Evolutionary conservation across 2,797 vertebrate genomes (phyloP), one percentile per base, ranked within the genome.

Genomic region (Miichthys miiuy): DNA sequence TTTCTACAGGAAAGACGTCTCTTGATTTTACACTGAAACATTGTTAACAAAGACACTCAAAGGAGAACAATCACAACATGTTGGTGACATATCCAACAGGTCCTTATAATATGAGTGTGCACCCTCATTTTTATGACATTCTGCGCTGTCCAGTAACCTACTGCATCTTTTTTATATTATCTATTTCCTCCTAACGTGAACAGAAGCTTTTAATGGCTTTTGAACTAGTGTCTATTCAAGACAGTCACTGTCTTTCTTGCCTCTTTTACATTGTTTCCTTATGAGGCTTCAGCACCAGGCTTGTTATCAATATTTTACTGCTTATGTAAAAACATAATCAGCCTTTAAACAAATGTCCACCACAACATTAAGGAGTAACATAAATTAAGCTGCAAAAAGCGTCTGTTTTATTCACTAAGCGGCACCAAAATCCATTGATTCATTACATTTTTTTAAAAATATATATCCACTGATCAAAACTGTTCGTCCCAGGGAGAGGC

Each of bases 41-140:
- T 79, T 60, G 34, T 63, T 21, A 80, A 88, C 77, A 85, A 84
- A 81, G 80, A 93, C 87, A 87, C 73, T 83, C 71, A 84, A 64
- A 85, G 68, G 21, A 88, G 64, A 86, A 82, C 82, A 51, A 82
- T 68, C 76, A 87, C 77, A 81, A 75, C 47, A 71, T 62, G 68
- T 79, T 56, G 63, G 67, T 38, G 79, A 80, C 73, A 61, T 23
- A 73, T 75, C 72, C 67, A 79, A 68, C 70, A 68, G 79, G 46
- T 82, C 71, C 6, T 73, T 65, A 34, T 10, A 60, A 38, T 27
- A 21, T 64, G 54, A 47, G 48, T 68, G 58, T 72, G 56, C 63
- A 58, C 76, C 25, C 34, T 71, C 68, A 21, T 47, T 71, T 82
- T 78, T 61, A 50, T 41, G 83, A 93, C 92, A 93, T 91, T 93